Conservation (phyloP, 1,140 invertebrate species). For the Antheraea mylitta region DNA sequence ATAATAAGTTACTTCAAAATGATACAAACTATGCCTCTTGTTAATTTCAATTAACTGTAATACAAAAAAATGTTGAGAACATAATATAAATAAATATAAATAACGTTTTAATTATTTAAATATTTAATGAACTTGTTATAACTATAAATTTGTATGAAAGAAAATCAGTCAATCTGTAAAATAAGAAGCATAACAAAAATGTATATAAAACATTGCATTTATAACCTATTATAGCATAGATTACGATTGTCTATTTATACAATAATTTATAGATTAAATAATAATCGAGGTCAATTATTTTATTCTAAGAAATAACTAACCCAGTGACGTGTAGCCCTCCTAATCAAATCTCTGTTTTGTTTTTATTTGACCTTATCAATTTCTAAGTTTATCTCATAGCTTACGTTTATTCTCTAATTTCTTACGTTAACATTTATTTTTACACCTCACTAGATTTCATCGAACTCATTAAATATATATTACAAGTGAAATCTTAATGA, state of each 20-base stretch:
- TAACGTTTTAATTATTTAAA: background rate
- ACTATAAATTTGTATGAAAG: conserved; percentile 9
- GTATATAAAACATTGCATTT: no score
- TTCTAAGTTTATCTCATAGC: no score
- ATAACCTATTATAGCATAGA: no score
- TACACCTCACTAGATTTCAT: conserved; percentile 1
- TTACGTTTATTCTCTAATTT: no score
- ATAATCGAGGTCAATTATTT: no score
- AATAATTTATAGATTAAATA: background rate
- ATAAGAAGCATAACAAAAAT: background rate
- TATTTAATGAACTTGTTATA: conserved; percentile 19
- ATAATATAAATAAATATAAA: no score
- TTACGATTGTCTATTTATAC: no score
- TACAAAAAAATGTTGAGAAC: background rate
- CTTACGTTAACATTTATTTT: background rate
- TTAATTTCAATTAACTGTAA: conserved; percentile 36
- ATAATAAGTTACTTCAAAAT: background rate
- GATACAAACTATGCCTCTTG: conserved; percentile 34
- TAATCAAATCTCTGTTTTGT: no score
- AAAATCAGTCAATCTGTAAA: conserved; percentile 22
- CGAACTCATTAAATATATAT: conserved; percentile 1
- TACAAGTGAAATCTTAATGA: conserved; percentile 8
- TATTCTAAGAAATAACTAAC: no score
- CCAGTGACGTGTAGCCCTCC: no score
- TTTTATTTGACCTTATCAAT: no score